Evolutionary conservation across 2,888 invertebrate genomes (phyloP).

Genomic region (Hoplodrina blanda): DNA sequence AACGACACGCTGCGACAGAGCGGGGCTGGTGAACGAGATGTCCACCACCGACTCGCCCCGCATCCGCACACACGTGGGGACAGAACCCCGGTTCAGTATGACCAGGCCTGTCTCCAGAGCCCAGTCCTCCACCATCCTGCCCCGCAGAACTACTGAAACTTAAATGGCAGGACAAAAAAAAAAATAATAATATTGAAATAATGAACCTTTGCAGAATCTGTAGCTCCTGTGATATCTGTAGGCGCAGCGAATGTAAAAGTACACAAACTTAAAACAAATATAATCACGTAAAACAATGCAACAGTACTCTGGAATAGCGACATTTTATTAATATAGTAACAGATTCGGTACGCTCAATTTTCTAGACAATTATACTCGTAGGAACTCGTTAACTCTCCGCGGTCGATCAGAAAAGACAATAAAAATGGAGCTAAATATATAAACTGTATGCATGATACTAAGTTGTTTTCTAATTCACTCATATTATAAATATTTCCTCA

Average conservation of each 20-base stretch:
- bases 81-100: no score
- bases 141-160: no score
- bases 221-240: not conserved
- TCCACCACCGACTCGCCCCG: no score
- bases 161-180: no score
- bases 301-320: not conserved
- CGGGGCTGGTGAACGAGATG: no score
- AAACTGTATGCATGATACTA: not conserved
- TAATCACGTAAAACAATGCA: constrained; percentile 4
- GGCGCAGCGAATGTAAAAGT: constrained; percentile 10
- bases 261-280: constrained; percentile 20
- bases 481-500: not conserved
- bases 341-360: not conserved
- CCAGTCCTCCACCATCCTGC: no score
- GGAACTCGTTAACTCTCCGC: not conserved
- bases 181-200: no score
- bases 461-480: not conserved
- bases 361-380: not conserved
- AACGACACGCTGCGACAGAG: no score
- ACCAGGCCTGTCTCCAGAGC: no score
- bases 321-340: constrained; percentile 6
- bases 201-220: constrained; percentile 11
- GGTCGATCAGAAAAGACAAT: not conserved
- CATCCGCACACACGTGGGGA: no score
- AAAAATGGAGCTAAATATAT: not conserved